Base-by-base conservation (phyloP, 2,797 vertebrate species). In the Mormyrus hasselquistii region DNA sequence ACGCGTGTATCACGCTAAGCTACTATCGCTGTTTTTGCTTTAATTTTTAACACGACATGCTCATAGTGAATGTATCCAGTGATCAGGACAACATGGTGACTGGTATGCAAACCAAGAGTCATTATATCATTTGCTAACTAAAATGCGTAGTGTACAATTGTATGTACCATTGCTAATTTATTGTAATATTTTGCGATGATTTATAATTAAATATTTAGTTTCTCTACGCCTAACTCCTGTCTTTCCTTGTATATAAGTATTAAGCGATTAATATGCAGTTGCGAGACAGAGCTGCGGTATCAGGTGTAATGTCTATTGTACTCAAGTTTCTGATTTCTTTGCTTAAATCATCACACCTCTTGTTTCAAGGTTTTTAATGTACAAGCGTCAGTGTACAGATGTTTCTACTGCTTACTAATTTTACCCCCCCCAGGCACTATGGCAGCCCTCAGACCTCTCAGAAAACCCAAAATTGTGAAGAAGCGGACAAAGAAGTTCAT, bases 401-500 rank as follows among this genome's bases (percentile, higher is more conserved):
- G 2, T 79, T 79, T 79, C 73, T 44, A 7, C 38, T 38, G 10
- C 65, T 73, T 73, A 38, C 4, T 47, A 6, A 16, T 0, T 29
- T 34, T 10, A 49, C 4, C 82, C 4, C 87, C 2, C 29, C 22
- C 0, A 90, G 99, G 98, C 95, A 93, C 91, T 95, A 99, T 99
- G 99, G 96, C 96, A 25, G 96, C 97, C 93, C 97, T 99, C 89
- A 94, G 98, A 87, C 98, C 99, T 84, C 96, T 99, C 19, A 97
- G 96, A 55, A 99, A 97, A 41, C 98, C 97, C 29, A 98, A 96
- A 87, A 99, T 99, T 4, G 96, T 99, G 90, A 99, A 99, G 94
- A 99, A 99, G 94, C 95, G 99, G 92, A 98, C 97, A 38, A 99
- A 99, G 96, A 99, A 99, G 95, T 99, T 99, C 91, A 99, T 99